These are phyloP conservation scores for Calcarius ornatus DNA, from an alignment of 2,113 vertebrate genomes.

Conservation along the genomic window DNA sequence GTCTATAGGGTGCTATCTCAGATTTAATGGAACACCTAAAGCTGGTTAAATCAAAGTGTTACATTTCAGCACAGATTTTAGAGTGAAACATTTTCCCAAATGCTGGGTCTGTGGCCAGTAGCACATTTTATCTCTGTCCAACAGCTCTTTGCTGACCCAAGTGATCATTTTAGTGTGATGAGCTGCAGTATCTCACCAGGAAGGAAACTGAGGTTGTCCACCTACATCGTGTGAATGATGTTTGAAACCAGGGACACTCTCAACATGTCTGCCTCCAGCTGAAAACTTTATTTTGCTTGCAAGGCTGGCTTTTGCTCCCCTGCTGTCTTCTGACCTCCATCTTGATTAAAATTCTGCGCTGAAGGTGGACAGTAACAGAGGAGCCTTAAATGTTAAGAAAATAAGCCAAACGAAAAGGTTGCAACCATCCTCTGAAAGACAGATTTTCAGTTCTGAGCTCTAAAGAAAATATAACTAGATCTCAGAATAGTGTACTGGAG, in stretches of 20 bases:
- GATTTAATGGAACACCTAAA: background rate
- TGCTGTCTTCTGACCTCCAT: constrained; percentile 1
- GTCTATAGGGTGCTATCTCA: background rate
- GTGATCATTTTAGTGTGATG: background rate
- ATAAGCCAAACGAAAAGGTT: background rate
- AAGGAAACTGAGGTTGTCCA: background rate
- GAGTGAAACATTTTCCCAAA: background rate
- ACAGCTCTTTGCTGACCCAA: background rate
- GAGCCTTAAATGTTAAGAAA: background rate
- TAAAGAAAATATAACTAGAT: background rate
- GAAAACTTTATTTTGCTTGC: background rate
- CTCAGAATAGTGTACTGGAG: background rate
- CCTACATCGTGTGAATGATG: background rate
- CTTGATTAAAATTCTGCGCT: background rate
- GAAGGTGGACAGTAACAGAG: background rate
- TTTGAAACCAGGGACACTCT: background rate
- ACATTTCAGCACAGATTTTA: background rate
- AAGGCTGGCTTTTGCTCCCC: background rate
- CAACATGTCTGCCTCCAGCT: background rate
- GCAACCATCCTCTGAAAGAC: background rate
- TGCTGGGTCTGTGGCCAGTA: fast-evolving
- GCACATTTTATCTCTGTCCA: background rate
- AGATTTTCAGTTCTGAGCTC: background rate
- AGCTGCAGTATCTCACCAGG: background rate
- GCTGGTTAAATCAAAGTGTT: background rate